phyloP scores from a whole-genome alignment of 2,797 vertebrate species.

The Novumbra hubbsi region DNA sequence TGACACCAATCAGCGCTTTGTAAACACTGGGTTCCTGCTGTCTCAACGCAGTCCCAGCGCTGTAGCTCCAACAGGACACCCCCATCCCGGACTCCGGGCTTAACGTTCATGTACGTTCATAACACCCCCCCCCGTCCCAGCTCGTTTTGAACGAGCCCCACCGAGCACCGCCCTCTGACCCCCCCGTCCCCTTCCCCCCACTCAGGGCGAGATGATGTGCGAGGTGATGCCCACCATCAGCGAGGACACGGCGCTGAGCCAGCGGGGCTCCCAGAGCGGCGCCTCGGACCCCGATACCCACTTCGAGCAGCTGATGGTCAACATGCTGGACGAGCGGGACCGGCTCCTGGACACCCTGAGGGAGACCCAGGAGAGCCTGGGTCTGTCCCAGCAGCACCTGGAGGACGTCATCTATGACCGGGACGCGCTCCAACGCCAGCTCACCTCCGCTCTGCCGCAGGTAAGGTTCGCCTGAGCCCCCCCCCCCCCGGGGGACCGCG shows the following conservation, averaged over 20 bases:
- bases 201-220: conserved; percentile 86
- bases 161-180: neutral
- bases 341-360: conserved; percentile 91
- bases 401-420: conserved; percentile 98
- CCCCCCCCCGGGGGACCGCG: neutral
- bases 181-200: neutral
- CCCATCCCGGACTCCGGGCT: neutral
- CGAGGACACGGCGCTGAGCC: conserved; percentile 96
- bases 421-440: conserved; percentile 94
- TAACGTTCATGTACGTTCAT: neutral
- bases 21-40: conserved; percentile 22
- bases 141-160: neutral
- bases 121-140: neutral
- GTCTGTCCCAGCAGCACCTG: conserved; percentile 87
- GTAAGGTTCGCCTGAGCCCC: conserved; percentile 61
- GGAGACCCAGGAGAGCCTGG: conserved; percentile 86
- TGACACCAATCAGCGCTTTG: conserved; percentile 27
- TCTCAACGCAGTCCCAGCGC: neutral
- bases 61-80: neutral
- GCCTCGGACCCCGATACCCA: conserved; percentile 96
- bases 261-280: conserved; percentile 95
- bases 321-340: conserved; percentile 98
- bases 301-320: conserved; percentile 99
- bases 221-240: conserved; percentile 95
- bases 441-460: conserved; percentile 97